Evolutionary conservation across 2,797 vertebrate genomes (phyloP), one percentile per base, ranked within the genome.

Genomic region (Pampus argenteus): DNA sequence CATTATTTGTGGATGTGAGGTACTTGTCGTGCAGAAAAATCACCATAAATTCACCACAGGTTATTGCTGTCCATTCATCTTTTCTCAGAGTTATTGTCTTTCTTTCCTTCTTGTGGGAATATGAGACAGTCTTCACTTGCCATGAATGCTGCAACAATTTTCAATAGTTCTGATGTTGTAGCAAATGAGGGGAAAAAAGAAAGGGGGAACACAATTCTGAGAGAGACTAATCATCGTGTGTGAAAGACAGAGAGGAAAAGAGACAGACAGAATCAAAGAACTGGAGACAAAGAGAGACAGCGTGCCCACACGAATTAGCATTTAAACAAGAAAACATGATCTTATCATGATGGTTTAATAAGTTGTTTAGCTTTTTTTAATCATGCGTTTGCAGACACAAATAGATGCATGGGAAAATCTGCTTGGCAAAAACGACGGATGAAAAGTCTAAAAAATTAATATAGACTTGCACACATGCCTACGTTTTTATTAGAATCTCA

Each of bases 51-150:
- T 72, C 17, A 11, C 54, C 68, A 76, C 22, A 56, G 67, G 65
- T 84, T 84, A 86, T 88, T 87, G 71, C 76, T 14, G 58, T 54
- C 70, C 81, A 79, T 89, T 91, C 72, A 69, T 90, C 81, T 83
- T 78, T 78, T 64, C 34, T 15, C 52, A 76, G 67, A 49, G 48
- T 71, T 78, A 61, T 82, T 82, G 64, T 86, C 78, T 74, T 31
- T 60, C 25, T 22, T 9, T 77, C 57, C 54, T 59, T 77, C 68
- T 61, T 55, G 48, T 47, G 61, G 76, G 57, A 67, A 82, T 79
- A 76, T 73, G 67, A 86, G 79, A 81, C 66, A 49, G 82, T 68
- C 50, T 64, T 55, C 64, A 28, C 44, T 63, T 25, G 52, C 38
- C 7, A 29, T 23, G 66, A 66, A 69, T 25, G 60, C 55, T n/a